Percentiles rank a stretch among this genome's conserved stretches.
Conservation (phyloP, 2,113 vertebrate species). For the Tricholaema leucomelas region DNA sequence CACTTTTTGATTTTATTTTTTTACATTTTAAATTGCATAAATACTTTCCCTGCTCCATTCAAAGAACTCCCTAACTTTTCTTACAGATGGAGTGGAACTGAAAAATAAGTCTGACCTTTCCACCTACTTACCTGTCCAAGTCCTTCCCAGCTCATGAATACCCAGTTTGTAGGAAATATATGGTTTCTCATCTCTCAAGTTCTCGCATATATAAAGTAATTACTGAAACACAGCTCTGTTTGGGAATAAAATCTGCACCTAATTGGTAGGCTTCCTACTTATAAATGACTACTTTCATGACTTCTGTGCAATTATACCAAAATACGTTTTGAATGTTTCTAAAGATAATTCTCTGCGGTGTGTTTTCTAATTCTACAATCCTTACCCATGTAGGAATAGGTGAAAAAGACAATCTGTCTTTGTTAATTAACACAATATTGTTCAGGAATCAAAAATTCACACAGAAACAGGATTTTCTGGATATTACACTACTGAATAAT, state of each 20-base stretch:
- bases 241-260: not conserved
- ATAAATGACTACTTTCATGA: not conserved
- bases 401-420: not conserved
- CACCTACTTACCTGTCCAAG: not conserved
- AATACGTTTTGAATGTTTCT: not conserved
- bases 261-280: not conserved
- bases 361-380: not conserved
- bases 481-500: not conserved
- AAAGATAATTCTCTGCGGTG: not conserved
- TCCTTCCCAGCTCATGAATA: not conserved
- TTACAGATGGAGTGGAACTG: not conserved
- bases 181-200: not conserved
- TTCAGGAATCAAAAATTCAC: not conserved
- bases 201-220: not conserved
- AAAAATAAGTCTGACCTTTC: not conserved
- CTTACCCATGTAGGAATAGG: not conserved
- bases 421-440: not conserved
- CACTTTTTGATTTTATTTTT: not conserved
- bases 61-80: not conserved
- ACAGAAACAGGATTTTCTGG: not conserved
- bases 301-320: not conserved
- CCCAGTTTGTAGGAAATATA: not conserved
- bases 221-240: not conserved
- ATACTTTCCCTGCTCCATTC: not conserved
- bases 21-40: not conserved